Evolutionary conservation across 2,113 vertebrate genomes (phyloP), one percentile per base, ranked within the genome.

Genomic region (Elaphurus davidianus): DNA sequence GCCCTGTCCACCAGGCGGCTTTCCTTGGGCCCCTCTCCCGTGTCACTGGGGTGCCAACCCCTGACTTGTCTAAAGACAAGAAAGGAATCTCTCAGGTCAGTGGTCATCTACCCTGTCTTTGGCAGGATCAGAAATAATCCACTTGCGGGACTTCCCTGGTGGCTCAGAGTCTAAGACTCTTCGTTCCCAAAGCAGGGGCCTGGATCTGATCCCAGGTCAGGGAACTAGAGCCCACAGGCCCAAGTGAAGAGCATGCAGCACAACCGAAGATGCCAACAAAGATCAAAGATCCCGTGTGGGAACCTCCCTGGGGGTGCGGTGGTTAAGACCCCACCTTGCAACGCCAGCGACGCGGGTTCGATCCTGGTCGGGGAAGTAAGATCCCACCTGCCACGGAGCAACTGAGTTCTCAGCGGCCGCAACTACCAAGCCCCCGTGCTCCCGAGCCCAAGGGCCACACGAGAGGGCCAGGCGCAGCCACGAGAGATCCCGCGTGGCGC

Each of bases 381-480:
- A 76, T 1, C 11, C 23, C 21, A 3, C 36, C 36, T 27, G 23
- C 71, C 36, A 7, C 0, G 3, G 40, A 76, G 71, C 36, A 7
- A 3, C 40, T 4, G 4, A 43, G 23, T 43, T 43, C 23, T 27
- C 12, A 0, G 19, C 0, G 2, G 36, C 21, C 7, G 12, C 23
- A 27, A 1, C 23, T 4, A 2, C 36, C 1, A 2, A 40, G 5
- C n/a, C 33, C 1, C 3, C 3, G 23, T 3, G 23, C 71, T 27
- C 71, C 36, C 3, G 23, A 25, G 71, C 71, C 36, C 36, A 0
- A 6, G 23, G 1, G 36, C 11, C 23, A 7, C 71, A 14, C 6
- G 1, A 14, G 71, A 43, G 36, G 23, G 67, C 1, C 67, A 14
- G 11, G 6, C 0, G 6, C 36, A 27, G 23, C 36, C 3, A 76